phyloP scores from a whole-genome alignment of 1,140 invertebrate species.

The Lepidostoma basale region DNA sequence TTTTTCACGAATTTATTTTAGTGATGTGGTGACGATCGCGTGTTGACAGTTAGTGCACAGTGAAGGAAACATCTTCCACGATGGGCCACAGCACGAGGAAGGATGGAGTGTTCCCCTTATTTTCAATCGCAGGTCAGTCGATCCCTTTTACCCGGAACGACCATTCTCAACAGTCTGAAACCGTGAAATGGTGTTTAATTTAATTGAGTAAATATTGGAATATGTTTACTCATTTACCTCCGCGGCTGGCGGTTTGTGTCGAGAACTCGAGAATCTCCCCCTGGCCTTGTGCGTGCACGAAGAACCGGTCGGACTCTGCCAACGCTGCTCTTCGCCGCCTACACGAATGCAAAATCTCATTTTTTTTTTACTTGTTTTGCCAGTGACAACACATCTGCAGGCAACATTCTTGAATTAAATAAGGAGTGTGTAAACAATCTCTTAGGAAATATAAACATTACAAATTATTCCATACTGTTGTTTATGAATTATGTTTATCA shows the following conservation, averaged over 20 bases:
- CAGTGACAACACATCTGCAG: constrained; percentile 3
- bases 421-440: no score
- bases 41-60: constrained; percentile 16
- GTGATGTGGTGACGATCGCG: constrained; percentile 26
- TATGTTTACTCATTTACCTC: not conserved
- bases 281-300: not conserved
- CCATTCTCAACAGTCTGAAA: no score
- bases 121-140: constrained; percentile 9
- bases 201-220: no score
- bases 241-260: no score
- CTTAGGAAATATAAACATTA: no score
- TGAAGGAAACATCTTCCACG: not conserved
- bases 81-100: constrained; percentile 7
- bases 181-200: no score
- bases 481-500: no score
- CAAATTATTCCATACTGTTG: no score
- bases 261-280: no score
- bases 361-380: not conserved
- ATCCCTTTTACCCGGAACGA: no score
- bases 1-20: constrained; percentile 4
- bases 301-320: not conserved
- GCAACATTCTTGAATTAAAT: constrained; percentile 8
- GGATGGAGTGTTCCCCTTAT: not conserved
- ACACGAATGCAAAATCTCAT: constrained; percentile 22
- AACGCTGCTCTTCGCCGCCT: not conserved